A percentile compares a stretch with the other conserved stretches of the same genome.
phyloP scores from a whole-genome alignment of 2,888 invertebrate genomes.

The Axea sp. region DNA sequence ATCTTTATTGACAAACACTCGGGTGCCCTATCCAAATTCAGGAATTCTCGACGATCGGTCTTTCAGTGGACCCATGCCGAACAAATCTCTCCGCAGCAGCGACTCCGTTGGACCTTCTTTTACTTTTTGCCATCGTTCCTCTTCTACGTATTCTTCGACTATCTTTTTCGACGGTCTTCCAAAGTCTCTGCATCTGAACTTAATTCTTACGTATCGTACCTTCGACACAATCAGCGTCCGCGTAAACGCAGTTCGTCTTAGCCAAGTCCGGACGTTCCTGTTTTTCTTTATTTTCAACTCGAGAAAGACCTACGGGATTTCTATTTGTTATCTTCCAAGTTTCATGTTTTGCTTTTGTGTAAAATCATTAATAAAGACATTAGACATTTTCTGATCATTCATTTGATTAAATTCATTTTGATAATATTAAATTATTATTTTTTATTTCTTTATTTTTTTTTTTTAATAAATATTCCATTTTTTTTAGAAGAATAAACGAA shows the following conservation, averaged over 20 bases:
- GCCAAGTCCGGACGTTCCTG: constrained; percentile 73
- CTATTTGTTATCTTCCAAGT: constrained; percentile 70
- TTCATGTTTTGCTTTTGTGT: too few relatives aligned
- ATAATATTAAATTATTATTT: too few relatives aligned
- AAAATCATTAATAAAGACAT: too few relatives aligned
- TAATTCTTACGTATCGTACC: constrained; percentile 12
- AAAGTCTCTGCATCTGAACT: constrained; percentile 31
- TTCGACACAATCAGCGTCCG: constrained; percentile 68
- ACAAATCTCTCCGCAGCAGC: constrained; percentile 67
- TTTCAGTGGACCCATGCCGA: constrained; percentile 68
- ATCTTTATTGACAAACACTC: constrained; percentile 63
- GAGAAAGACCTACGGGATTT: constrained; percentile 72
- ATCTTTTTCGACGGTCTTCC: constrained; percentile 46
- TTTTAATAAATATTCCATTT: too few relatives aligned
- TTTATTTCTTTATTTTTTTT: too few relatives aligned
- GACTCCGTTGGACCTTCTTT: constrained; percentile 24
- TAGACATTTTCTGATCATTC: too few relatives aligned
- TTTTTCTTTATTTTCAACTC: constrained; percentile 72
- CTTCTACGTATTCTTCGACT: constrained; percentile 45
- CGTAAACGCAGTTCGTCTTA: constrained; percentile 75
- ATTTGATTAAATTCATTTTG: too few relatives aligned
- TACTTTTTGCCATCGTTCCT: constrained; percentile 27
- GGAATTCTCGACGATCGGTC: constrained; percentile 69
- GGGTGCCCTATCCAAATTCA: constrained; percentile 68
- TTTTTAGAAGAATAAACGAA: too few relatives aligned